Base-by-base conservation (phyloP, 2,888 invertebrate species). In the Eugnorisma glareosa region DNA sequence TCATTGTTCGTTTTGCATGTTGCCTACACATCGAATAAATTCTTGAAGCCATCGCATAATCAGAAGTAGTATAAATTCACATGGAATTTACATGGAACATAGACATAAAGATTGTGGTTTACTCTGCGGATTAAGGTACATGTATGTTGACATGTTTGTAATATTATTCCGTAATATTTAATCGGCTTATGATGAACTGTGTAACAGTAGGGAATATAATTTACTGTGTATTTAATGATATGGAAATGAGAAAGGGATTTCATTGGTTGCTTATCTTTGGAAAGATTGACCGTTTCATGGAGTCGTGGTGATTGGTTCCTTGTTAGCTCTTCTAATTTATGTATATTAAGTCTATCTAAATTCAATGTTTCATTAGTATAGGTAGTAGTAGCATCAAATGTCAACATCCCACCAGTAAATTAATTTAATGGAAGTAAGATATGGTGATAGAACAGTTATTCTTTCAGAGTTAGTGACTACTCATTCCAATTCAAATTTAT, bases 61-160 rank as follows among this genome's bases (percentile, higher is more conserved):
- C 86, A 80, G 82, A 78, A 73, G 75, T 76, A 75, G 89, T 77
- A 83, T 87, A 88, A 87, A 89, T 85, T 87, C 87, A 86, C 75
- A 82, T 79, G 79, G 84, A 79, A 73, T 89, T 86, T 86, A 84
- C 78, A 85, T 81, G 85, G 86, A 88, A 89, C 87, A 85, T 73
- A 77, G 73, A 81, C 79, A 85, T 90, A 89, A 88, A 90, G 76
- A 85, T 89, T 77, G 69, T 57, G 84, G 81, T 89, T 89, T 90
- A 90, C 86, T 86, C 87, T 73, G 79, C 67, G 57, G 82, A 72
- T 77, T 88, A 75, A 79, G 64, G 61, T 75, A 73, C 59, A 31
- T 24, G 59, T 74, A n/a, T 45, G 63, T 72, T 68, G 68, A 70
- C 63, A 43, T 35, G 67, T 72, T 73, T 73, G 15, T 71, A 59